Evolutionary conservation across 2,797 vertebrate species (phyloP), one percentile per base, ranked within the genome.

Genomic region (Cryptoprocta ferox): DNA sequence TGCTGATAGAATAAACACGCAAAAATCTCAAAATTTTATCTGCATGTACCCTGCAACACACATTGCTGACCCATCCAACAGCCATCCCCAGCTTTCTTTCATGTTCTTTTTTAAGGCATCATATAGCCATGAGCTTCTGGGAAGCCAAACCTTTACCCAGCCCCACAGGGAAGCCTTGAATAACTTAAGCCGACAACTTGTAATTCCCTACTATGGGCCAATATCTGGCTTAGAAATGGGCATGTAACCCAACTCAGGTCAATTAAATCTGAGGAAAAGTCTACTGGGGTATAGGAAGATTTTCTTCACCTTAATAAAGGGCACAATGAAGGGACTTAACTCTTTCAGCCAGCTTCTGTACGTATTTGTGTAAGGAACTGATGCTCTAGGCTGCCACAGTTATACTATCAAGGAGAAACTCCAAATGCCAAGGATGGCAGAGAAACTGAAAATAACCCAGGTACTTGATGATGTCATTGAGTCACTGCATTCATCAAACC

Each of bases 191-290:
- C 21, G 76, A 45, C 32, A 81, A 65, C 5, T 65, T 53, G 6
- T 59, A 50, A 80, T 90, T 94, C 35, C 45, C 68, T 80, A 59
- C 16, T 19, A 86, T 81, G 75, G 48, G 26, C 35, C 63, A 89
- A 73, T 75, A 35, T 81, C 42, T 95, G 53, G 10, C 32, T 81
- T 92, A 80, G 75, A 96, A 79, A 92, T 80, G 65, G 59, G 50
- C 16, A 39, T 65, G 24, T 65, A 71, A 71, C 37, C 70, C 28
- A 80, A 50, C 68, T 90, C 59, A 78, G 30, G 61, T 45, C 65
- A 85, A 32, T 85, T 81, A 89, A 86, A 53, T 68, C 32, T 68
- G 32, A 79, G n/a, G 50, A 80, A 78, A 93, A 82, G 32, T 81
- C 59, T 94, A n/a, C 59, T 85, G 78, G 56, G 30, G 3, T 88